phyloP scores from a whole-genome alignment of 2,113 vertebrate species.

The Aramus guarauna region DNA sequence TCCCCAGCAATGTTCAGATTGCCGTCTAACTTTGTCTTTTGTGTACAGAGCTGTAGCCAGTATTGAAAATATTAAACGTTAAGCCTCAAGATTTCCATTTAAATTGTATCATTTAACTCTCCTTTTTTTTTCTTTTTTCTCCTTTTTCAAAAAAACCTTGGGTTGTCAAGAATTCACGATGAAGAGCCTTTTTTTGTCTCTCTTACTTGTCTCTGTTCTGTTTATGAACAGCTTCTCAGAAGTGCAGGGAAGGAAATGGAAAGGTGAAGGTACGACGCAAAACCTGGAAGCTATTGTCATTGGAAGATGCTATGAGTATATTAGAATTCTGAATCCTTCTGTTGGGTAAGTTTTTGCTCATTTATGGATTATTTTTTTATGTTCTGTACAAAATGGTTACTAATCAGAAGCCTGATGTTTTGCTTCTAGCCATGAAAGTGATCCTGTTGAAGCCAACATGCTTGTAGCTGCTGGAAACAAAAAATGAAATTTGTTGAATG shows the following conservation, averaged over 20 bases:
- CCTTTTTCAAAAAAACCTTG: background rate
- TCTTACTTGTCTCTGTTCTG: background rate
- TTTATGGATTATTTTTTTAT: background rate
- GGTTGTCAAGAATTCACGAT: background rate
- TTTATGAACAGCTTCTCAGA: background rate
- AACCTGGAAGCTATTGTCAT: slow-evolving; percentile 67
- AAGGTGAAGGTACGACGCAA: slow-evolving; percentile 63
- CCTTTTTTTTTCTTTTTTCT: background rate
- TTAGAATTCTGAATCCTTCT: slow-evolving; percentile 37
- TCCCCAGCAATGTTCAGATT: background rate
- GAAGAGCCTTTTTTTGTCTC: background rate
- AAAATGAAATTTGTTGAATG: background rate
- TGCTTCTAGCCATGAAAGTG: background rate
- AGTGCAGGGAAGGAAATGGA: slow-evolving; percentile 40
- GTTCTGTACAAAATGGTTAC: background rate
- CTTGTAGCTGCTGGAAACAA: background rate
- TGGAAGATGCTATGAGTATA: slow-evolving; percentile 76
- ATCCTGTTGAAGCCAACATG: background rate
- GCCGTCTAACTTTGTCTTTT: background rate
- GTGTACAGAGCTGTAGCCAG: background rate
- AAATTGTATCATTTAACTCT: background rate
- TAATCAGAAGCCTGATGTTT: background rate
- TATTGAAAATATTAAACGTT: background rate
- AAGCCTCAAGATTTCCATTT: background rate
- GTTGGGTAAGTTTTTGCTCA: slow-evolving; percentile 65